Conservation (phyloP, 2,888 invertebrate genomes). For the Plebejus anna region DNA sequence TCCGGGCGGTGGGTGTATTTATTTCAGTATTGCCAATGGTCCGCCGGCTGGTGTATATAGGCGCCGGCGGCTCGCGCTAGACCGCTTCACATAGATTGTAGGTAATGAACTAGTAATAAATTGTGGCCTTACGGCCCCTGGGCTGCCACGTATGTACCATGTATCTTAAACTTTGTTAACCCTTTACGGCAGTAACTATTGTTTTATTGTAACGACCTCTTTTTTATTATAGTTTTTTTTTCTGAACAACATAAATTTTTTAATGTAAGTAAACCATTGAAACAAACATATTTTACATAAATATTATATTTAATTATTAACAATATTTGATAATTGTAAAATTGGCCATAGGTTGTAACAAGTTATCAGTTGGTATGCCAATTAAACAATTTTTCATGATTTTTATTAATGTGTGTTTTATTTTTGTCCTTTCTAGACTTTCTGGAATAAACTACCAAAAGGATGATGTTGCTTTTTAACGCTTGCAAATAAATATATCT, state of each 20-base stretch:
- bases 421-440: conserved; percentile 41
- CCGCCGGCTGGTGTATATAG: conserved; percentile 55
- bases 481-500: no score
- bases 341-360: conserved; percentile 80
- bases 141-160: conserved; percentile 47
- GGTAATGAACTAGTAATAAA: conserved; percentile 68
- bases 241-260: conserved; percentile 76
- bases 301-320: conserved; percentile 80
- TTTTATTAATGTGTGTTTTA: conserved; percentile 69
- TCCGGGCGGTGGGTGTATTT: conserved; percentile 20
- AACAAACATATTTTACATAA: conserved; percentile 79
- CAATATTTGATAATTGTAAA: conserved; percentile 78
- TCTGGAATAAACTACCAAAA: no score
- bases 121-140: conserved; percentile 70
- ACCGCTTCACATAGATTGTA: conserved; percentile 54
- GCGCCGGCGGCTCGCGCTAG: conserved; percentile 44
- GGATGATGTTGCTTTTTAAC: no score
- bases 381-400: conserved; percentile 80
- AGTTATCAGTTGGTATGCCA: conserved; percentile 78
- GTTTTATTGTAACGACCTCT: conserved; percentile 62
- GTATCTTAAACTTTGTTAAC: conserved; percentile 56
- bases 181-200: conserved; percentile 66
- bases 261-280: conserved; percentile 78
- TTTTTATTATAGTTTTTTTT: conserved; percentile 66
- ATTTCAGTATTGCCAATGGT: conserved; percentile 31